Evolutionary conservation across 2,797 vertebrate genomes (phyloP).

Genomic region (Sebastes wilsoni): DNA sequence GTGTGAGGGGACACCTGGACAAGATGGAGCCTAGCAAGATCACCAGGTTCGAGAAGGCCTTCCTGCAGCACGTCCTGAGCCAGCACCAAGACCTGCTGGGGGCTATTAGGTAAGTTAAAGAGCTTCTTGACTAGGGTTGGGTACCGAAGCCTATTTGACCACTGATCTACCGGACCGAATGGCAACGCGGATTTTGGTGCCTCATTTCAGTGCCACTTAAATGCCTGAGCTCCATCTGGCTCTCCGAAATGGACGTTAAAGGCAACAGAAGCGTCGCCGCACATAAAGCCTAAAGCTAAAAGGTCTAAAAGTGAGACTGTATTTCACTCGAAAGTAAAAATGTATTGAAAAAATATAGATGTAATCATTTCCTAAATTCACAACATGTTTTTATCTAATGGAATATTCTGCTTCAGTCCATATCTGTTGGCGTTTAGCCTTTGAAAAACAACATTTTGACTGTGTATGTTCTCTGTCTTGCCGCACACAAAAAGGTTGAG

Average conservation of each 20-base stretch:
- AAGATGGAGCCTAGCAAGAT: constrained; percentile 98
- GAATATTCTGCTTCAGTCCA: too few species aligned
- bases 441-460: too few species aligned
- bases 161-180: too few species aligned
- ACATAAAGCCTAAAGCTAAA: neutral
- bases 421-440: too few species aligned
- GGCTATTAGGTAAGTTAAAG: constrained; percentile 85
- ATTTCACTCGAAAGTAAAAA: too few species aligned
- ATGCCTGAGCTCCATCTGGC: neutral
- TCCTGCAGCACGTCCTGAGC: constrained; percentile 91
- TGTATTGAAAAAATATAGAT: too few species aligned
- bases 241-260: rapidly evolving
- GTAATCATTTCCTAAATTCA: too few species aligned
- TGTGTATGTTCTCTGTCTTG: too few species aligned
- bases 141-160: too few species aligned
- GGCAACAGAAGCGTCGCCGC: neutral
- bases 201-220: neutral
- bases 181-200: neutral
- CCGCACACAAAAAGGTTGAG: too few species aligned
- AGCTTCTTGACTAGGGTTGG: neutral
- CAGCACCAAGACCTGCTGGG: constrained; percentile 91
- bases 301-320: neutral
- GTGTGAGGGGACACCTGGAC: constrained; percentile 94
- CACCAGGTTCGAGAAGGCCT: constrained; percentile 93
- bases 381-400: too few species aligned